Percentiles rank a stretch among this genome's conserved stretches.
Evolutionary conservation across 2,888 invertebrate species (phyloP).

Genomic region (Rotaria macrura): DNA sequence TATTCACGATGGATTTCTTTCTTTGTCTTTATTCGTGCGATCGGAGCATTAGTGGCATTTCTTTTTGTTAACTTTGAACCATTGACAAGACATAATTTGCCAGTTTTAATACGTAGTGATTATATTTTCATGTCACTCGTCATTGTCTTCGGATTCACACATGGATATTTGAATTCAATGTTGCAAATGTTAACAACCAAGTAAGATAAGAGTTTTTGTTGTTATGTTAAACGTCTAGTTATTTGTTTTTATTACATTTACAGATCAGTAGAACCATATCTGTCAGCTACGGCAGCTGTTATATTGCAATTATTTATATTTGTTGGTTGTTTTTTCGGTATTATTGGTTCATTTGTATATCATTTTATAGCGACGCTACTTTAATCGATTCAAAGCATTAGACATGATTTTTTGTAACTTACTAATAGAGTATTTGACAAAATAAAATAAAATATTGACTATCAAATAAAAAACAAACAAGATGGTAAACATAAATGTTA

Average conservation of each 20-base stretch:
- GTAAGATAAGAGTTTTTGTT: background rate
- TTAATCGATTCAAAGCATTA: background rate
- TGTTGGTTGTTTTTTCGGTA: background rate
- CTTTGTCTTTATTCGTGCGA: background rate
- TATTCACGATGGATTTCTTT: background rate
- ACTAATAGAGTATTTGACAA: background rate
- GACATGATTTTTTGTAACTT: background rate
- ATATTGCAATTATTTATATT: background rate
- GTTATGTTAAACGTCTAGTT: too few species aligned
- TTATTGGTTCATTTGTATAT: background rate
- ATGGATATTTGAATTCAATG: background rate
- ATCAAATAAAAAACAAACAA: background rate
- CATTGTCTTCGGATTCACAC: background rate
- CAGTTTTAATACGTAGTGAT: background rate
- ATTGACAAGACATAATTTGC: background rate
- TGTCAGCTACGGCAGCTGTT: background rate
- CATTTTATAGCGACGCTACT: background rate
- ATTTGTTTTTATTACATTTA: background rate
- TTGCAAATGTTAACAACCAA: background rate
- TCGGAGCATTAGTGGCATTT: background rate
- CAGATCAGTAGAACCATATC: background rate
- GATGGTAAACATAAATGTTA: too few species aligned
- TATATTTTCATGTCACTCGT: background rate
- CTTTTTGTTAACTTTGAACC: conserved; percentile 14
- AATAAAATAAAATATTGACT: background rate